Evolutionary conservation across 2,113 vertebrate genomes (phyloP).

Genomic region (Choloepus hoffmanni): DNA sequence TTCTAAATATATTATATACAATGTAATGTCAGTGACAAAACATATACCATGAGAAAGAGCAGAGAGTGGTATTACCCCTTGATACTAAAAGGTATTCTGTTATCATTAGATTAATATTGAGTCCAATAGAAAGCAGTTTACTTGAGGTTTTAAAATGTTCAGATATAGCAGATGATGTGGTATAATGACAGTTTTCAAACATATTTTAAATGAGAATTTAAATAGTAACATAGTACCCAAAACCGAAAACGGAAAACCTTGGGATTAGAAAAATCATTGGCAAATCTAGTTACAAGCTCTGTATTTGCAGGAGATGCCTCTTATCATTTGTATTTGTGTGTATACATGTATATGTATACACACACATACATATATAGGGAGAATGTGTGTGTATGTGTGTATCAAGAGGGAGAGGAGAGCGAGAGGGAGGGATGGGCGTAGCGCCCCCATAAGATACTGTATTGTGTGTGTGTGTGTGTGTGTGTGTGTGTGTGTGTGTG

Average conservation of each 20-base stretch:
- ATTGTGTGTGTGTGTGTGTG: neutral
- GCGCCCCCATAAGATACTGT: neutral
- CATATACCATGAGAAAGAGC: neutral
- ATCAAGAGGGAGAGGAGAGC: neutral
- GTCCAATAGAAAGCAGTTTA: constrained; percentile 19
- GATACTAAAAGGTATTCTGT: constrained; percentile 12
- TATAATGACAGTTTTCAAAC: neutral
- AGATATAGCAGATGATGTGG: neutral
- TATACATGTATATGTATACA: too few relatives aligned
- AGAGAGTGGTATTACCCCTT: neutral
- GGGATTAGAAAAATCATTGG: constrained; percentile 7
- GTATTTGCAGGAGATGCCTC: neutral
- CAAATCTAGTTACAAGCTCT: neutral
- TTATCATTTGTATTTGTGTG: neutral
- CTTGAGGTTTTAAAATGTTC: constrained; percentile 15
- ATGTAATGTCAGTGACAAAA: constrained; percentile 22
- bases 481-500: neutral
- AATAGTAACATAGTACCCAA: neutral
- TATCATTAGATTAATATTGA: neutral
- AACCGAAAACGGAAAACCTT: constrained; percentile 2
- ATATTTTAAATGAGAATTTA: constrained; percentile 44
- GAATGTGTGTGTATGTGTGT: neutral
- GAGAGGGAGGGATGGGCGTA: neutral
- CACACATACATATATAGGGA: neutral
- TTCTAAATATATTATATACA: constrained; percentile 6